These are phyloP conservation scores for Apogon talboti DNA, from an alignment of 2,797 vertebrate species.

Conservation along the genomic window DNA sequence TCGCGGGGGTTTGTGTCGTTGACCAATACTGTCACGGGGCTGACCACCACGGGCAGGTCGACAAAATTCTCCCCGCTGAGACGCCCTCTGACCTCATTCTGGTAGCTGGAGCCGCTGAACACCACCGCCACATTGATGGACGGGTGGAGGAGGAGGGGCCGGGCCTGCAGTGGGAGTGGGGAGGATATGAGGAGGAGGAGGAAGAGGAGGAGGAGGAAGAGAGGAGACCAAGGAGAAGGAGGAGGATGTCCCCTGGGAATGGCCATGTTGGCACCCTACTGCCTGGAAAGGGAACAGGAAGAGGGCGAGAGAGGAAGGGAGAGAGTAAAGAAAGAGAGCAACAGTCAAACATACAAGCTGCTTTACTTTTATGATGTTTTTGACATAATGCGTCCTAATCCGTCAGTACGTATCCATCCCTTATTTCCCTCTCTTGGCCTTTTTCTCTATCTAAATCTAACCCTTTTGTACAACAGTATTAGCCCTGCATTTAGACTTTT, in stretches of 20 bases:
- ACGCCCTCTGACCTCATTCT: constrained; percentile 88
- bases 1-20: constrained; percentile 96
- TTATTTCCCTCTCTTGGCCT: constrained; percentile 42
- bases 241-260: constrained; percentile 67
- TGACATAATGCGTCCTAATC: constrained; percentile 70
- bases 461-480: constrained; percentile 59
- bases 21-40: constrained; percentile 91
- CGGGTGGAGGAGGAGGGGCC: constrained; percentile 84
- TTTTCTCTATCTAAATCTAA: constrained; percentile 51
- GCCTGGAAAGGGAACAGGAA: constrained; percentile 64
- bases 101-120: constrained; percentile 91
- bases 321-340: constrained; percentile 43
- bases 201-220: constrained; percentile 73
- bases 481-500: constrained; percentile 55
- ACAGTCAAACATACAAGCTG: constrained; percentile 52
- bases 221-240: constrained; percentile 71
- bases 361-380: constrained; percentile 64
- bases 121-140: constrained; percentile 94
- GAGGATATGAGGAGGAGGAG: constrained; percentile 71
- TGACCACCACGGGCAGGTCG: constrained; percentile 94
- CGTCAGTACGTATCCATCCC: constrained; percentile 34
- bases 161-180: constrained; percentile 61
- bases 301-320: constrained; percentile 18
- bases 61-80: constrained; percentile 94
- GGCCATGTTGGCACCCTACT: constrained; percentile 84